Base-by-base conservation (phyloP, 2,113 vertebrate species). In the Cynoglossus semilaevis region DNA sequence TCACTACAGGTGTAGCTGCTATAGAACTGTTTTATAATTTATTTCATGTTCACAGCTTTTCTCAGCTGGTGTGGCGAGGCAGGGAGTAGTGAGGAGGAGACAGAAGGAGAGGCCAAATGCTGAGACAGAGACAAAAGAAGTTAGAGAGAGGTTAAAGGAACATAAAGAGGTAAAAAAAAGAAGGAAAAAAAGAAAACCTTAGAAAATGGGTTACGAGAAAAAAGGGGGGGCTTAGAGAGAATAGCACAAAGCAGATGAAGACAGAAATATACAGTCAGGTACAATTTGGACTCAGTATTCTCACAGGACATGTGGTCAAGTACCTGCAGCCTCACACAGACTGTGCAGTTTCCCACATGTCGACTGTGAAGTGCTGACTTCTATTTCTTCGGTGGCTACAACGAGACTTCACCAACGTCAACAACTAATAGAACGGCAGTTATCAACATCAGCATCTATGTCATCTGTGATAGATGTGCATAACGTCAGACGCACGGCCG, bases 1-100 rank as follows among this genome's bases (percentile, higher is more conserved):
- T 79, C 53, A 57, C 58, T 70, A 78, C 73, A 82, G 69, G 70
- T 84, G 74, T 65, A 70, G 70, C 45, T 74, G 62, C 75, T 81
- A 85, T 81, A 77, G 71, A 82, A 79, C 71, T 41, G 34, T 72
- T 85, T 73, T 51, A 76, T 87, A 73, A 82, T 82, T 82, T 70
- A 81, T 77, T 81, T 62, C 63, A 59, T 64, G 65, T 79, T 72
- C 7, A 18, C 64, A 61, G 53, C 40, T 45, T 72, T 51, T 52
- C 35, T 37, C 8, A 10, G 37, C 45, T 56, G 56, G 55, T 10
- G 71, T 16, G 37, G 68, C 71, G 62, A 58, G 46, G 46, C 17
- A 46, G 58, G 44, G 57, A 70, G 45, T 4, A 18, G 35, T 51
- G 60, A 7, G 47, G 16, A 11, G 7, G 50, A 41, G 19, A 45